Percentiles rank a stretch among this genome's conserved stretches.
phyloP scores from a whole-genome alignment of 2,888 invertebrate genomes.

The Antitype chi region DNA sequence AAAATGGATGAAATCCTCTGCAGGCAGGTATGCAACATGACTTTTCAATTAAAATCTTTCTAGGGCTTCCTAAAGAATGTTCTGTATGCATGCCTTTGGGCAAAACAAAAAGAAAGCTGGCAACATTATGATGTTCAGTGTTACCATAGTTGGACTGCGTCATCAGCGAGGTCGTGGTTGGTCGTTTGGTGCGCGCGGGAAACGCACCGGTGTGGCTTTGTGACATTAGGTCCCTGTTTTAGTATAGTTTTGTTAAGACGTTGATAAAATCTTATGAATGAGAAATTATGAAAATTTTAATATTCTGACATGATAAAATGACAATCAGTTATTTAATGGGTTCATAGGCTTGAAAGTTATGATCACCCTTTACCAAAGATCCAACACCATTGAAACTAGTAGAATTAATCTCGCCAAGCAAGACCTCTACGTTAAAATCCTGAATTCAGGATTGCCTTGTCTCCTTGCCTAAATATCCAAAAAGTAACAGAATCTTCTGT shows the following conservation, averaged over 20 bases:
- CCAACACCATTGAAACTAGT: conserved; percentile 27
- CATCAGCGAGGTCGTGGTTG: conserved; percentile 81
- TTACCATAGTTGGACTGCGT: conserved; percentile 89
- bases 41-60: not conserved
- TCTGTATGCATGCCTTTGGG: conserved; percentile 51
- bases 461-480: not conserved
- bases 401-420: not conserved
- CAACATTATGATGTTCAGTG: conserved; percentile 71
- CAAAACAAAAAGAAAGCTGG: conserved; percentile 70
- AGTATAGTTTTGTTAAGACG: conserved; percentile 44
- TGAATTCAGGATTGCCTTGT: not conserved
- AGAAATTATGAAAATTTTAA: not conserved
- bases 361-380: conserved; percentile 11
- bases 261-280: not conserved
- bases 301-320: not conserved
- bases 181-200: conserved; percentile 80
- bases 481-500: not conserved
- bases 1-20: not conserved
- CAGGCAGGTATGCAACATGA: not conserved
- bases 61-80: conserved; percentile 9
- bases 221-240: conserved; percentile 87
- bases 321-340: conserved; percentile 4
- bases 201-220: conserved; percentile 88
- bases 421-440: not conserved
- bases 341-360: not conserved